Conservation (phyloP, 2,113 vertebrate species). For the Larimichthys polyactis region DNA sequence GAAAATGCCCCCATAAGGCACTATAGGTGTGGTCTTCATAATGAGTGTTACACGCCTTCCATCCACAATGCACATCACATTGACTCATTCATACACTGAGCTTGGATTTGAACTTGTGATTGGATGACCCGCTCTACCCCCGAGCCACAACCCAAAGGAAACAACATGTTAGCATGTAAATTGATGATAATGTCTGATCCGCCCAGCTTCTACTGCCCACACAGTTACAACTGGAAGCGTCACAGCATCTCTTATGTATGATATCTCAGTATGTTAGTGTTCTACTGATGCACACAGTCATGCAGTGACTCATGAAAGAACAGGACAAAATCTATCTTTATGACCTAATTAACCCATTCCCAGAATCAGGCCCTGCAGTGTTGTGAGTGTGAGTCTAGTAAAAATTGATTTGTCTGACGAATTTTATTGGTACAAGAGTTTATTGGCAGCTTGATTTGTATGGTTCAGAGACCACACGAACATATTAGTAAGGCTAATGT, state of each 20-base stretch:
- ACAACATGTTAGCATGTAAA: no score
- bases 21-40: no score
- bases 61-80: no score
- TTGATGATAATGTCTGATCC: no score
- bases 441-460: neutral
- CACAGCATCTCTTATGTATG: neutral
- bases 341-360: conserved; percentile 43
- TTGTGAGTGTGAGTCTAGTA: conserved; percentile 6
- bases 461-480: neutral
- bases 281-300: conserved; percentile 1
- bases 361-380: conserved; percentile 7
- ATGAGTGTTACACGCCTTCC: no score
- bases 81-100: no score
- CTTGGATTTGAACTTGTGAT: no score
- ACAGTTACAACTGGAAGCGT: neutral
- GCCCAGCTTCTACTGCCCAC: conserved; percentile 2
- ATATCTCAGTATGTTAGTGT: neutral
- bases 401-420: conserved; percentile 28
- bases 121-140: no score
- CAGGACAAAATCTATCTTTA: conserved; percentile 8
- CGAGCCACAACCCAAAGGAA: no score
- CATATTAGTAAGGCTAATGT: neutral
- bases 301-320: conserved; percentile 50
- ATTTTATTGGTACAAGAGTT: neutral
- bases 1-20: no score